Evolutionary conservation across 2,113 vertebrate species (phyloP).

Genomic region (Oceanodroma tethys): DNA sequence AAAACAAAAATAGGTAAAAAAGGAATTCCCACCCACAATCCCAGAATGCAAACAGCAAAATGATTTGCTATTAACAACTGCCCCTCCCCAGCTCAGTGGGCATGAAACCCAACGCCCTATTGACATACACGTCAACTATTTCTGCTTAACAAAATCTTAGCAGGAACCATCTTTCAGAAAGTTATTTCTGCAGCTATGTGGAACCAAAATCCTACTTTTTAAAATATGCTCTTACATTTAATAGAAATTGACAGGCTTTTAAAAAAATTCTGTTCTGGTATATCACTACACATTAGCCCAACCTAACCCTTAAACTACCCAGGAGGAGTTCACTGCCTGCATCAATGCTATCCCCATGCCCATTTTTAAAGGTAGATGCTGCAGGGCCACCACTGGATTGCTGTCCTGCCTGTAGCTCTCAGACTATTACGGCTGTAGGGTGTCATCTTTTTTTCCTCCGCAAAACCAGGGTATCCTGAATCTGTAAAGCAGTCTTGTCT

Average conservation of each 20-base stretch:
- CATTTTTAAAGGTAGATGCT: not conserved
- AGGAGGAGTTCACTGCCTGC: not conserved
- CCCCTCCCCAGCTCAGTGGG: not conserved
- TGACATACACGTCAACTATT: not conserved
- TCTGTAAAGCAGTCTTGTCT: not conserved
- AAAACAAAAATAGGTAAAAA: not conserved
- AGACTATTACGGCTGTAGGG: not conserved
- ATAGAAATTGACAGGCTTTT: not conserved
- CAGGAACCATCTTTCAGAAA: not conserved
- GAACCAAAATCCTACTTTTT: not conserved
- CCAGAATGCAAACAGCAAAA: not conserved
- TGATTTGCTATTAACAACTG: not conserved
- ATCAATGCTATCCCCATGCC: not conserved
- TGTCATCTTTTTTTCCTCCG: not conserved
- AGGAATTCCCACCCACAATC: not conserved
- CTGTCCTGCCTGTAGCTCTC: not conserved
- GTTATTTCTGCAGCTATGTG: not conserved
- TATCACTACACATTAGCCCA: not conserved
- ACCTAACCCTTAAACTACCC: fast-evolving
- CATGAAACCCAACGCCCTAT: fast-evolving
- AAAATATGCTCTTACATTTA: not conserved
- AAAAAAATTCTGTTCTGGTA: not conserved
- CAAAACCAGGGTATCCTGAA: not conserved
- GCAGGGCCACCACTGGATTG: not conserved
- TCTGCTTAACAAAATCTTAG: not conserved